Conservation (phyloP, 2,888 invertebrate genomes). For the Orgyia antiqua region DNA sequence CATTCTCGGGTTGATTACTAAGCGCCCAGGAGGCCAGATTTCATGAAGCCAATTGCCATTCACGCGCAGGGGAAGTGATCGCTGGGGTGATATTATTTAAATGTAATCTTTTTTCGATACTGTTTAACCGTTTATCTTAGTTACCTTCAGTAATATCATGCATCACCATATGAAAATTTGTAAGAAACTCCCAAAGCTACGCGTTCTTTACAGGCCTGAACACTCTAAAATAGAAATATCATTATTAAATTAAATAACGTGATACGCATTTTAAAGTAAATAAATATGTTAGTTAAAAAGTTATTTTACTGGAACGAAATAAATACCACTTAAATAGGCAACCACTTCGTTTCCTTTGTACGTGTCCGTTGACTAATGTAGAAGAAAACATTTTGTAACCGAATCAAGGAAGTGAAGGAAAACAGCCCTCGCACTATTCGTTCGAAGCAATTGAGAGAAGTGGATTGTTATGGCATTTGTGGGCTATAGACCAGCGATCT, state of each 20-base stretch:
- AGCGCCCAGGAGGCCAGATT: constrained; percentile 71
- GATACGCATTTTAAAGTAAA: too few relatives aligned
- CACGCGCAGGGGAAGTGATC: constrained; percentile 70
- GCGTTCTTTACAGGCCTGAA: too few relatives aligned
- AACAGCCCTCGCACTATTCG: constrained; percentile 17
- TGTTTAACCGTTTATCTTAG: constrained; percentile 49
- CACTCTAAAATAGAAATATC: too few relatives aligned
- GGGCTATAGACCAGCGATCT: constrained; percentile 8
- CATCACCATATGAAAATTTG: constrained; percentile 5
- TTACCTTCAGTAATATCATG: constrained; percentile 27
- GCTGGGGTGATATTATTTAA: constrained; percentile 76
- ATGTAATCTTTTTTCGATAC: constrained; percentile 76
- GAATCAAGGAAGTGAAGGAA: constrained; percentile 20
- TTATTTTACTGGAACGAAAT: too few relatives aligned
- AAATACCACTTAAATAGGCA: too few relatives aligned
- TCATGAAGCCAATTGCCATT: constrained; percentile 67
- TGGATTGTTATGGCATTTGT: constrained; percentile 16
- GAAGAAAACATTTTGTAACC: constrained; percentile 23
- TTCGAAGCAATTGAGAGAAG: constrained; percentile 21
- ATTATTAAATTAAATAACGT: too few relatives aligned
- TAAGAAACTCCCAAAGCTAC: not conserved
- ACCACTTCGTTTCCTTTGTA: too few relatives aligned
- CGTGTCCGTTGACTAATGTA: too few relatives aligned
- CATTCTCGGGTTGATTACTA: constrained; percentile 67
- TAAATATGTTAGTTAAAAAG: too few relatives aligned